Evolutionary conservation across 2,888 invertebrate species (phyloP).

Genomic region (Lypha dubia): DNA sequence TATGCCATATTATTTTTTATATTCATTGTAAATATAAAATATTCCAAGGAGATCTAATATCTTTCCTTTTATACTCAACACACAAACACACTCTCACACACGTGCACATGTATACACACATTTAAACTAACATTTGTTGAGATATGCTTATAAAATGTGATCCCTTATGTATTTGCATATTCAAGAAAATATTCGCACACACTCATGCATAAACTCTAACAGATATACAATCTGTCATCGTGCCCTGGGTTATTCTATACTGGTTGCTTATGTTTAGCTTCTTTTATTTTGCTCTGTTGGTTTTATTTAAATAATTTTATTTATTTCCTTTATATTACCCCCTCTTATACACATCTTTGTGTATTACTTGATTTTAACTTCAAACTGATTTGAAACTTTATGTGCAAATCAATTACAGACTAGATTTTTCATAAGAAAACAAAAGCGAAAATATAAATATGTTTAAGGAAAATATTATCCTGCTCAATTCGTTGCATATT

Average conservation of each 20-base stretch:
- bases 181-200: conserved; percentile 32
- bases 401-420: conserved; percentile 72
- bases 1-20: conserved; percentile 48
- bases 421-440: conserved; percentile 42
- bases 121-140: conserved; percentile 1
- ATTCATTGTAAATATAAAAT: conserved; percentile 51
- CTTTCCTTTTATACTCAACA: conserved; percentile 34
- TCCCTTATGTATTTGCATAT: conserved; percentile 46
- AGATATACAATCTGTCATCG: conserved; percentile 26
- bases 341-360: conserved; percentile 12
- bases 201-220: conserved; percentile 10
- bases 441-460: not conserved
- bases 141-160: conserved; percentile 21
- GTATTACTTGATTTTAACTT: conserved; percentile 47
- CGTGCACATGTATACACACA: too few relatives aligned
- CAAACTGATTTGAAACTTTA: conserved; percentile 63
- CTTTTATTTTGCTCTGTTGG: not conserved
- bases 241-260: conserved; percentile 25
- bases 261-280: conserved; percentile 26
- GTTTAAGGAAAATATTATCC: conserved; percentile 45
- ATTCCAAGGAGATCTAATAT: conserved; percentile 51
- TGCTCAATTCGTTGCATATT: conserved; percentile 40
- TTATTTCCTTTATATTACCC: not conserved
- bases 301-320: not conserved
- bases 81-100: too few relatives aligned